Evolutionary conservation across 1,140 invertebrate genomes (phyloP).

Genomic region (Whitmania pigra): DNA sequence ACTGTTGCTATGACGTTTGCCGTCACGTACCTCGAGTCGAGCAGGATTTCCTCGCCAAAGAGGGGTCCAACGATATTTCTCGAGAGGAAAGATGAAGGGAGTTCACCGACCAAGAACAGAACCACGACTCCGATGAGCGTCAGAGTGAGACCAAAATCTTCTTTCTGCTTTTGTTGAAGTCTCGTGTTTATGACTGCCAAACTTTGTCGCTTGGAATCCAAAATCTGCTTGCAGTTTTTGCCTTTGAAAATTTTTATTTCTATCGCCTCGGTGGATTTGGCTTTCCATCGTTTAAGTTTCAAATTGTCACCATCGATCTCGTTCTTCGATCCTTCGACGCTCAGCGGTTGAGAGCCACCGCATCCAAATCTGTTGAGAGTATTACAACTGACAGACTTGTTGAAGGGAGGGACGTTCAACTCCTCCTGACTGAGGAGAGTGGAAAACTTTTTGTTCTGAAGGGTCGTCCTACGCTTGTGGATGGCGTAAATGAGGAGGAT

Average conservation of each 20-base stretch:
- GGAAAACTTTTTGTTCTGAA: not conserved
- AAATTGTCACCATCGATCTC: not conserved
- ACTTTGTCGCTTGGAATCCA: too few relatives aligned
- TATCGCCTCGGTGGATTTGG: not conserved
- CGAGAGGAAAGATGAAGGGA: conserved; percentile 21
- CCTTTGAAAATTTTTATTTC: not conserved
- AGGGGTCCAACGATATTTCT: conserved; percentile 17
- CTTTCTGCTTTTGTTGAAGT: conserved; percentile 9
- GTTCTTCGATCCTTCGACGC: not conserved
- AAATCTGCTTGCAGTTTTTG: conserved; percentile 1
- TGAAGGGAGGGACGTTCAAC: not conserved
- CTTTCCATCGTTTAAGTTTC: not conserved
- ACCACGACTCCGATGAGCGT: conserved; percentile 25
- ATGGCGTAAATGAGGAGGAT: conserved; percentile 21
- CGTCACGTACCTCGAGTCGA: not conserved
- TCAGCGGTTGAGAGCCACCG: not conserved
- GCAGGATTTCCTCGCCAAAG: not conserved
- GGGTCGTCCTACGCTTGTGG: conserved; percentile 4
- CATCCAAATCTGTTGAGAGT: conserved; percentile 3
- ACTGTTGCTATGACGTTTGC: conserved; percentile 15
- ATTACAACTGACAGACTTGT: not conserved
- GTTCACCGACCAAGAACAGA: conserved; percentile 24
- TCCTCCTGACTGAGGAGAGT: not conserved
- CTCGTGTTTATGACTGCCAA: too few relatives aligned
- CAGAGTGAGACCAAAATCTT: conserved; percentile 23